phyloP scores from a whole-genome alignment of 2,888 invertebrate genomes.

The Synergus laeviventris region DNA sequence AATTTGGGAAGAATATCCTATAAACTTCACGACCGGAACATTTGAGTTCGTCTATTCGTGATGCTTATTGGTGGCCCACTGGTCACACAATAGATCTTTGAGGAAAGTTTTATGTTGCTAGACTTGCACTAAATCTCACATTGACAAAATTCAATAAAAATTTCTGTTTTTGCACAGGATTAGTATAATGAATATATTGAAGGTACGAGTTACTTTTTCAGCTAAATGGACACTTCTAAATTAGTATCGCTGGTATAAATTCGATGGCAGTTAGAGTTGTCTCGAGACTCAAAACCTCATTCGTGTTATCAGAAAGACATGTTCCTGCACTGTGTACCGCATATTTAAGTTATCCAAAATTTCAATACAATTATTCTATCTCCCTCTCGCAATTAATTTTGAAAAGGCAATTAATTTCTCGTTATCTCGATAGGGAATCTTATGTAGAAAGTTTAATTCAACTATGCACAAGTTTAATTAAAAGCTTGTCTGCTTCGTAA shows the following conservation, averaged over 20 bases:
- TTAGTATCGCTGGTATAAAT: slow-evolving; percentile 15
- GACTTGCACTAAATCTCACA: not conserved
- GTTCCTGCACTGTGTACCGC: not conserved
- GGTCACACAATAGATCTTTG: not conserved
- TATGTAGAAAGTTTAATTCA: not conserved
- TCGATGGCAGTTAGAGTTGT: slow-evolving; percentile 2
- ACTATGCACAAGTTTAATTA: not conserved
- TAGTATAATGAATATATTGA: not conserved
- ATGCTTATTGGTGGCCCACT: too few relatives aligned
- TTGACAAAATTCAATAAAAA: not conserved
- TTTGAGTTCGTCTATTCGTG: too few relatives aligned
- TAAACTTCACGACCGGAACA: not conserved
- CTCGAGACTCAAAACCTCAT: not conserved
- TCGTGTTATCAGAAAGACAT: not conserved
- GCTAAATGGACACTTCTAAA: slow-evolving; percentile 2
- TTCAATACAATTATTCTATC: too few relatives aligned
- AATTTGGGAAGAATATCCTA: not conserved
- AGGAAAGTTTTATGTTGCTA: not conserved
- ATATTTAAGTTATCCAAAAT: too few relatives aligned
- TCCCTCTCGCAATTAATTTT: not conserved
- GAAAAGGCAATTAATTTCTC: not conserved
- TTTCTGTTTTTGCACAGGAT: not conserved
- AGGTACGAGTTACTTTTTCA: not conserved
- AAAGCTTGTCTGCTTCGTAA: not conserved
- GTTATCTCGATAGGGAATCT: not conserved